Percentiles rank a stretch among this genome's conserved stretches.
phyloP scores from a whole-genome alignment of 1,140 invertebrate genomes.

The Plutomurus gul region DNA sequence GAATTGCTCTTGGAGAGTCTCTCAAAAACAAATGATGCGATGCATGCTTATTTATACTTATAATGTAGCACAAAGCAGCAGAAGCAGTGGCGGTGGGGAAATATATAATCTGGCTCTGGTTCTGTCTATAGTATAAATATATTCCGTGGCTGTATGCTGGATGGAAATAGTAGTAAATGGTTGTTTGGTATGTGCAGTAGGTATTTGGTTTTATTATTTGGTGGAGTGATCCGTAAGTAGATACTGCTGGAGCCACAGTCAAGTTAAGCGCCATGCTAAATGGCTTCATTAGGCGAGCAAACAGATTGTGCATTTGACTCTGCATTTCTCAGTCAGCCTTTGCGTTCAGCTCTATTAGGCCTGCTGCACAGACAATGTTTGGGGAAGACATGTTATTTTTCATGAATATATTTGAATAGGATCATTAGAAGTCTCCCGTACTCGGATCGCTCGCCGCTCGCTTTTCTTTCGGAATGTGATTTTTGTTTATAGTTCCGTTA shows the following conservation, averaged over 20 bases:
- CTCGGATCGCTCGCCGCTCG: neutral
- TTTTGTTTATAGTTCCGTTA: constrained; percentile 9
- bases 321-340: neutral
- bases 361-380: neutral
- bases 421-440: constrained; percentile 2
- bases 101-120: no score
- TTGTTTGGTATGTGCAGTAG: neutral
- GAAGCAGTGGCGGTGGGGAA: no score
- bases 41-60: constrained; percentile 8
- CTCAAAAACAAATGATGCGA: constrained; percentile 15
- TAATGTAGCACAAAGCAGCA: neutral
- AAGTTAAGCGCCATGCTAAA: neutral
- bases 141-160: no score
- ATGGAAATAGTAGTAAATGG: neutral
- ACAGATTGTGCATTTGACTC: constrained; percentile 22
- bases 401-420: constrained; percentile 18
- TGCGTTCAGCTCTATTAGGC: neutral
- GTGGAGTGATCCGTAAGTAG: constrained; percentile 7
- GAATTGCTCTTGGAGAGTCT: neutral
- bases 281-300: constrained; percentile 23
- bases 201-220: neutral
- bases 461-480: neutral
- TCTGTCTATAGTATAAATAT: no score
- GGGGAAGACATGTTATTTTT: constrained; percentile 20
- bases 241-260: neutral